Percentiles rank a stretch among this genome's conserved stretches.
These are phyloP conservation scores for Phymastichus coffea DNA, from an alignment of 1,140 invertebrate species.

Conservation along the genomic window DNA sequence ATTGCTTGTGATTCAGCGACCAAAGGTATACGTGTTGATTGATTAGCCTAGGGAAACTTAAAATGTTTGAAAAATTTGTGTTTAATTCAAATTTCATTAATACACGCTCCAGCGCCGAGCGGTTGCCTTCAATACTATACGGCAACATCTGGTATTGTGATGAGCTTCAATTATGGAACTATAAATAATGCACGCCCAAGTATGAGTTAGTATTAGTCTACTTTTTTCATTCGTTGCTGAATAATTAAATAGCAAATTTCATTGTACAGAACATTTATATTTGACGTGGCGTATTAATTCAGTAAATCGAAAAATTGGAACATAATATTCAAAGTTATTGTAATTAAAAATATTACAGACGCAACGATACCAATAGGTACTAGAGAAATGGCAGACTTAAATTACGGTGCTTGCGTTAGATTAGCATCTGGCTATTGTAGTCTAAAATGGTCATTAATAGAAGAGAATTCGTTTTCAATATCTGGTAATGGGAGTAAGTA, in stretches of 20 bases:
- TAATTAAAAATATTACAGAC: too few relatives aligned
- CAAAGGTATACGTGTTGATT: slow-evolving; percentile 54
- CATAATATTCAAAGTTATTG: too few relatives aligned
- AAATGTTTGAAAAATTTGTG: background rate
- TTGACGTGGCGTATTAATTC: too few relatives aligned
- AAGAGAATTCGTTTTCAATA: slow-evolving; percentile 68
- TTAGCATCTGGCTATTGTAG: slow-evolving; percentile 67
- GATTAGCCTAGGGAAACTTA: background rate
- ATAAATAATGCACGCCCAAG: slow-evolving; percentile 55
- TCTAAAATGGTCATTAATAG: slow-evolving; percentile 64
- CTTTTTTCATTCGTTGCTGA: too few relatives aligned
- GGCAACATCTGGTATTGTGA: slow-evolving; percentile 63
- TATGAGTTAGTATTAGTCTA: slow-evolving; percentile 28
- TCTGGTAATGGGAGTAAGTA: slow-evolving; percentile 63
- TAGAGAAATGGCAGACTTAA: slow-evolving; percentile 70
- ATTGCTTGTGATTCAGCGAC: slow-evolving; percentile 69
- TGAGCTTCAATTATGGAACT: slow-evolving; percentile 75
- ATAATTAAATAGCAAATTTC: too few relatives aligned
- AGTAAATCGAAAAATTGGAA: too few relatives aligned
- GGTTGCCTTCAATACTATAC: slow-evolving; percentile 81
- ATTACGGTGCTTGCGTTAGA: slow-evolving; percentile 74
- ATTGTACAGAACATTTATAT: too few relatives aligned
- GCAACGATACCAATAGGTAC: slow-evolving; percentile 60
- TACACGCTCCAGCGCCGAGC: slow-evolving; percentile 63
- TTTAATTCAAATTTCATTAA: background rate